These are phyloP conservation scores for Brachionus sp. DNA, from an alignment of 1,140 invertebrate genomes.

Conservation along the genomic window DNA sequence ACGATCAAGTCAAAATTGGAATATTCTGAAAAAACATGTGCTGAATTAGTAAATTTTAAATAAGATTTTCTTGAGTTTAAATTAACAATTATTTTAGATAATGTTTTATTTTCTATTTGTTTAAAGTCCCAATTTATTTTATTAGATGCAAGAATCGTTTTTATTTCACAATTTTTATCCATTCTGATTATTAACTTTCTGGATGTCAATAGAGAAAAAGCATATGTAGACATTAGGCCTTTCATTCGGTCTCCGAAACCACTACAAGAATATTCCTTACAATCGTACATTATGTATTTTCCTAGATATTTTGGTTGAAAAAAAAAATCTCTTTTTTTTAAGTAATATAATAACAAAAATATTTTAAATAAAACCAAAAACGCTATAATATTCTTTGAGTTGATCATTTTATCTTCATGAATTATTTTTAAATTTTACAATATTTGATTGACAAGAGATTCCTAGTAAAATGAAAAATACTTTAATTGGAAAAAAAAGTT, in stretches of 20 bases:
- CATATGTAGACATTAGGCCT: slow-evolving; percentile 2
- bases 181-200: background rate
- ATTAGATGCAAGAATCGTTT: background rate
- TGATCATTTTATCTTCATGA: too few relatives aligned
- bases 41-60: background rate
- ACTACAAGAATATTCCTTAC: background rate
- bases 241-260: background rate
- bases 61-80: background rate
- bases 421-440: too few relatives aligned
- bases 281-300: background rate
- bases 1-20: background rate
- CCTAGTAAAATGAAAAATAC: too few relatives aligned
- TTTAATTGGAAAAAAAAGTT: too few relatives aligned
- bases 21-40: background rate
- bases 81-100: background rate
- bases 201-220: background rate
- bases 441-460: too few relatives aligned
- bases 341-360: too few relatives aligned
- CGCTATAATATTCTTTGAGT: too few relatives aligned
- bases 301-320: background rate
- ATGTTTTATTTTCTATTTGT: background rate
- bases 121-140: background rate
- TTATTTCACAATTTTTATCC: background rate
- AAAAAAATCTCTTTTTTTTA: too few relatives aligned
- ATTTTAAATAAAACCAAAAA: too few relatives aligned